Evolutionary conservation across 2,797 vertebrate species (phyloP).

Genomic region (Carduelis carduelis): DNA sequence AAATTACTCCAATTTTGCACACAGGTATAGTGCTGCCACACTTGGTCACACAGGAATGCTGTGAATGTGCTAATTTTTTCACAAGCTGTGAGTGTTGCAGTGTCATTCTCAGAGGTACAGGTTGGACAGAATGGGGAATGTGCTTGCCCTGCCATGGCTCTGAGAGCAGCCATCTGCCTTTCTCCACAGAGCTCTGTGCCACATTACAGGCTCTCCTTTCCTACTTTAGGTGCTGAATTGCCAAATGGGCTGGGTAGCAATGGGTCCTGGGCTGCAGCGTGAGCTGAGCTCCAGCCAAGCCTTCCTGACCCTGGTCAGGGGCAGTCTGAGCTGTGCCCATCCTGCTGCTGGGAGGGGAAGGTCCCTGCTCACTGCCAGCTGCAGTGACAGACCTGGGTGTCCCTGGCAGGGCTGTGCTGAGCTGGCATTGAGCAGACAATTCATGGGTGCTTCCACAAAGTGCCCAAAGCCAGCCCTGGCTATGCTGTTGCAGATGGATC

Average conservation of each 20-base stretch:
- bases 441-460: neutral
- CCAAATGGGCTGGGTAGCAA: too few species aligned
- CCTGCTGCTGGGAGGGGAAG: neutral
- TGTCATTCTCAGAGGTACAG: neutral
- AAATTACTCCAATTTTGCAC: slow-evolving; percentile 1
- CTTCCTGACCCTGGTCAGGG: neutral
- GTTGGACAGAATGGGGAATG: neutral
- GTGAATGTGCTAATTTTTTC: neutral
- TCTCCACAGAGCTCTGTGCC: neutral
- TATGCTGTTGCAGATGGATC: neutral
- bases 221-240: neutral
- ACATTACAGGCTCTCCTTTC: neutral
- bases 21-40: neutral
- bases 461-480: neutral
- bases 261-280: accelerated
- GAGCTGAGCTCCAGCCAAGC: neutral
- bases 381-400: neutral
- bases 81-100: neutral
- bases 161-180: neutral
- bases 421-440: accelerated
- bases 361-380: neutral
- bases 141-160: neutral
- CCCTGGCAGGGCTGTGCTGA: neutral
- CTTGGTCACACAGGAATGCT: neutral
- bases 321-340: accelerated